phyloP scores from a whole-genome alignment of 2,797 vertebrate species.

The Fringilla coelebs region DNA sequence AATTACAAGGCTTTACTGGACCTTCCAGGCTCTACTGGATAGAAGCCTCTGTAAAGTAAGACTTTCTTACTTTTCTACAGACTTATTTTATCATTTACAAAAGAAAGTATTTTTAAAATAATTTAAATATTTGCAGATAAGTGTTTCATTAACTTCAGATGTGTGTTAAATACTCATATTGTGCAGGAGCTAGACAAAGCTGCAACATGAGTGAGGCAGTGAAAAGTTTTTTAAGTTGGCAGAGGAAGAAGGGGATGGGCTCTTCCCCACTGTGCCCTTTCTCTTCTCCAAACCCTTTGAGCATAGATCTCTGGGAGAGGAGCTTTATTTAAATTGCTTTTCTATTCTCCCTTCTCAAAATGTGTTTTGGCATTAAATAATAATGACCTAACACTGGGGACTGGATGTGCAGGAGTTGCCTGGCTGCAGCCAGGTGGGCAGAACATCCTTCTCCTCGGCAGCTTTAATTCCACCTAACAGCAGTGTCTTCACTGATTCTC shows the following conservation, averaged over 20 bases:
- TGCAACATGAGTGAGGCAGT: background rate
- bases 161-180: background rate
- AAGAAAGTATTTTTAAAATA: background rate
- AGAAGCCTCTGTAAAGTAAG: slow-evolving; percentile 35
- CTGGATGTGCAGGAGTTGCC: background rate
- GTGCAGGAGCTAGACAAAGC: background rate
- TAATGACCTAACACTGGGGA: too few relatives aligned
- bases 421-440: background rate
- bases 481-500: background rate
- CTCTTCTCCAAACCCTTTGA: background rate
- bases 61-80: background rate
- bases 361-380: background rate
- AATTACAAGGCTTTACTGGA: background rate
- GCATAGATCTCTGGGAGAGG: background rate
- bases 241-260: background rate
- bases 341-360: background rate
- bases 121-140: background rate
- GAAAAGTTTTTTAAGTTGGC: background rate
- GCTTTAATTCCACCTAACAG: background rate
- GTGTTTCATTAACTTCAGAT: background rate
- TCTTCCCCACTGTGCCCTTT: background rate
- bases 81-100: background rate
- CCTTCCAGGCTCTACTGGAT: background rate
- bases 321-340: background rate
- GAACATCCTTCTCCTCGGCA: background rate